Evolutionary conservation across 1,140 invertebrate genomes (phyloP), one percentile per base, ranked within the genome.

Genomic region (Temnothorax curvispinosus): DNA sequence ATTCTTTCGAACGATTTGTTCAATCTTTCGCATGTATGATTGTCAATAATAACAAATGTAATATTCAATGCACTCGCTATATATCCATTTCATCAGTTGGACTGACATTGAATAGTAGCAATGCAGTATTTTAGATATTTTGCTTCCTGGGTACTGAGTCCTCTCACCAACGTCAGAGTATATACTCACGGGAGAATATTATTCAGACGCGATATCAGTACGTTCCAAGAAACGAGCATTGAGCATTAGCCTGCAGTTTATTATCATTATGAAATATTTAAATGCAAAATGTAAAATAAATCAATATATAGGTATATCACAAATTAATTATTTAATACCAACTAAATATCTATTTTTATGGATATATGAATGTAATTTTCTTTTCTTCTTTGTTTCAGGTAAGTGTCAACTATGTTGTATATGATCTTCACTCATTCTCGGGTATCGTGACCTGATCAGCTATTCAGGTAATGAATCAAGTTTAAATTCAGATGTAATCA

Each of bases 381-480:
- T 54, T 38, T 89, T 86, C 86, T 81, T 75, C 64, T 92, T 91
- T 92, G 85, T 90, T 92, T 92, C 85, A 91, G 90, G 84, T 90
- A 87, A 92, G 89, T 89, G 62, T 35, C 71, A 54, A 81, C 21
- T 50, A n/a, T 18, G 52, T 82, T 56, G 8, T 38, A 72, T 15
- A 35, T 65, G 47, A 72, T 82, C 50, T 71, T n/a, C 21, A 8
- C 0, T 52, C 41, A 18, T 74, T 56, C 35, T 85, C 13, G 9
- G 58, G 11, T 56, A 18, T 38, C 8, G 72, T 27, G 85, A 72
- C 52, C 58, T 71, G 44, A 62, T 21, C 27, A 11, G 27, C 21
- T 35, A 44, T 32, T 52, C 47, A 56, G 80, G 52, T 86, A 82
- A 69, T 69, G 11, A 69, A 69, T 69, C 6, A 44, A 21, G n/a